A percentile compares a stretch with the other conserved stretches of the same genome.
Conservation (phyloP, 2,113 vertebrate genomes). For the Nematolebias whitei region DNA sequence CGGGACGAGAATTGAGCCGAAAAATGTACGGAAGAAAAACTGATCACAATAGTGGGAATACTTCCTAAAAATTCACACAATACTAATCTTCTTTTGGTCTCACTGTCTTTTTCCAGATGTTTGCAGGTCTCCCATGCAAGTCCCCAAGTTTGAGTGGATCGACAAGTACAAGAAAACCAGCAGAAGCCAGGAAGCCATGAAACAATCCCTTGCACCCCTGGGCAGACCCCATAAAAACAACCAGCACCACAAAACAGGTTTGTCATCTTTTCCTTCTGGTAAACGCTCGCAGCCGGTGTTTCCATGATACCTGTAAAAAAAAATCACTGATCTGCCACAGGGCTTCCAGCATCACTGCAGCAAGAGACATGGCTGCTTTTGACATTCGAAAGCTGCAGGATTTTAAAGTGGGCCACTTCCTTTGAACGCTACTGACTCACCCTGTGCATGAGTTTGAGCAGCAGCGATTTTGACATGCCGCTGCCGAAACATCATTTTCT, state of each 20-base stretch:
- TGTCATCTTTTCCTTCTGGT: constrained; percentile 15
- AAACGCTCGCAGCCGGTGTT: background rate
- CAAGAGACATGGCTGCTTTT: background rate
- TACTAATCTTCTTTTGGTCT: constrained; percentile 1
- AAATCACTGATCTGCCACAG: background rate
- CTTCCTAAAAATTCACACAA: no score
- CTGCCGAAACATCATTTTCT: background rate
- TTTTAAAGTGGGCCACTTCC: constrained; percentile 20
- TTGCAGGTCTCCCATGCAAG: constrained; percentile 64
- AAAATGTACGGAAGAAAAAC: no score
- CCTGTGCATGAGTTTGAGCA: background rate
- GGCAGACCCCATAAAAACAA: constrained; percentile 48
- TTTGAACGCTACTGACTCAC: constrained; percentile 3
- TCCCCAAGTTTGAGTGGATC: constrained; percentile 81
- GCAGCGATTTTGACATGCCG: background rate
- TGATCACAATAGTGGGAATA: no score
- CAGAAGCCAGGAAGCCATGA: constrained; percentile 47
- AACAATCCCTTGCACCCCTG: constrained; percentile 20
- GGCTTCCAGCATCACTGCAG: background rate
- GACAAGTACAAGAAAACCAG: constrained; percentile 66
- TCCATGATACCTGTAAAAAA: background rate
- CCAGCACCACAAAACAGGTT: constrained; percentile 67
- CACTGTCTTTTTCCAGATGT: constrained; percentile 64
- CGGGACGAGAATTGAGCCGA: no score
- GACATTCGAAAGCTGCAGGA: background rate